These are phyloP conservation scores for Todiramphus chloris DNA, from an alignment of 2,113 vertebrate genomes.

Conservation along the genomic window DNA sequence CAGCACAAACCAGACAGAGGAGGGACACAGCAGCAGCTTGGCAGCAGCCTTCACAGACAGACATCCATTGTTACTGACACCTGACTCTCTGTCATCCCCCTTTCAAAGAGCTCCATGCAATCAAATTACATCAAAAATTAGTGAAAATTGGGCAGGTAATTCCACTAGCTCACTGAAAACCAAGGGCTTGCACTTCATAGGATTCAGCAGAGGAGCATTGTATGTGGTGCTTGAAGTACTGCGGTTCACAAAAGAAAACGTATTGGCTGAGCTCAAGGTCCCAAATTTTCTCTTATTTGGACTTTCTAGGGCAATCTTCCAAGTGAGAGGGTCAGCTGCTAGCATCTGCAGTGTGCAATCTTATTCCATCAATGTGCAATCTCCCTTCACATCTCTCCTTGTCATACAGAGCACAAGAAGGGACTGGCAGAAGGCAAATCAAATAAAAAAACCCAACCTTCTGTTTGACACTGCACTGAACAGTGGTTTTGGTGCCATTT, in stretches of 20 bases:
- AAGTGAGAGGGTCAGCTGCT: neutral
- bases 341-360: neutral
- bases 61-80: accelerated
- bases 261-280: neutral
- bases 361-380: neutral
- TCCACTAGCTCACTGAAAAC: neutral
- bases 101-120: neutral
- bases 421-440: neutral
- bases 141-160: neutral
- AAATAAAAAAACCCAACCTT: neutral
- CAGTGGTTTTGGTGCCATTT: neutral
- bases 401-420: neutral
- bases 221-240: neutral
- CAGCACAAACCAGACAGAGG: accelerated
- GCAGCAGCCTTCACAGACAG: neutral
- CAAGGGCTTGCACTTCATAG: neutral
- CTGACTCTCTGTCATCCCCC: neutral
- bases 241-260: neutral
- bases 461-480: neutral
- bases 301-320: neutral
- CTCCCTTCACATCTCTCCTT: neutral
- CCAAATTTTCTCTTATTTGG: neutral
- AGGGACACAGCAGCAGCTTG: neutral
- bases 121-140: neutral
- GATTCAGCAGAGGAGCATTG: neutral